phyloP scores from a whole-genome alignment of 30 jellyfish, hydroid and myxozoan species.

The Turritopsis rubra region DNA sequence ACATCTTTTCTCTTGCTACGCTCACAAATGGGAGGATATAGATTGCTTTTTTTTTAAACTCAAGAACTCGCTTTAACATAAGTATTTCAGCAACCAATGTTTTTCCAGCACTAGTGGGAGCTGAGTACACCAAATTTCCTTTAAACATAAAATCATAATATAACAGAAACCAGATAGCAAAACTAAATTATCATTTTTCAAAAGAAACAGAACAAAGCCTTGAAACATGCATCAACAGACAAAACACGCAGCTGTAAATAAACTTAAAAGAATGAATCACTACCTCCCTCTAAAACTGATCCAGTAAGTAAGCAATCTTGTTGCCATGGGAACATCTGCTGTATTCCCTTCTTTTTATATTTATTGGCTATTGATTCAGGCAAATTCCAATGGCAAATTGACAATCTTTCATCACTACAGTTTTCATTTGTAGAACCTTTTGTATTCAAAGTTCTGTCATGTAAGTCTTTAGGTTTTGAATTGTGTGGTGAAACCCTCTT shows the following conservation, averaged over 20 bases:
- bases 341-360: slow-evolving; percentile 62
- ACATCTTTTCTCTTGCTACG: slow-evolving; percentile 87
- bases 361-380: slow-evolving; percentile 44
- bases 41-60: slow-evolving; percentile 64
- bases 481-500: neutral
- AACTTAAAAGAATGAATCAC: neutral
- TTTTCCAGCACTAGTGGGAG: slow-evolving; percentile 98
- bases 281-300: slow-evolving; percentile 75
- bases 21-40: slow-evolving; percentile 91
- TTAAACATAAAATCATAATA: neutral
- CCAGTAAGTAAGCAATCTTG: slow-evolving; percentile 79
- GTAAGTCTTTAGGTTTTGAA: neutral
- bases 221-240: neutral
- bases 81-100: slow-evolving; percentile 90
- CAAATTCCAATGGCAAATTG: slow-evolving; percentile 40
- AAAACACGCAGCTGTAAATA: neutral
- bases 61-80: slow-evolving; percentile 67
- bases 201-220: neutral
- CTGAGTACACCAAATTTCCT: slow-evolving; percentile 88
- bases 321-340: slow-evolving; percentile 78
- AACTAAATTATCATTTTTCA: neutral
- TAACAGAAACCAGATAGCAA: neutral
- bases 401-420: slow-evolving; percentile 1
- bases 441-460: neutral
- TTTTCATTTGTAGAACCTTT: neutral